Conservation (phyloP, 2,888 invertebrate species). For the Galeopsomyia nigrocyanea region DNA sequence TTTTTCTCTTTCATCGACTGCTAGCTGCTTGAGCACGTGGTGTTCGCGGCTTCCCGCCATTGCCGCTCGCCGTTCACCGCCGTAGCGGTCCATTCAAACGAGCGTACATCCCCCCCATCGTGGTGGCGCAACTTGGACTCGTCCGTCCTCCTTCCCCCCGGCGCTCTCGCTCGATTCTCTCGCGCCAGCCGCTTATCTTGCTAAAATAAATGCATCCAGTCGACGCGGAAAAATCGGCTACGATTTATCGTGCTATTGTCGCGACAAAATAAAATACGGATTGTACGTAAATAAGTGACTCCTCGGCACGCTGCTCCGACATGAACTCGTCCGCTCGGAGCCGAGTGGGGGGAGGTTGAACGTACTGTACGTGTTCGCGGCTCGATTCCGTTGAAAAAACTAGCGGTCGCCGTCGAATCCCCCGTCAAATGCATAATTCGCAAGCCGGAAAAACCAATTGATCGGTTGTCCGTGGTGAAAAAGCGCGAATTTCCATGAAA, state of each 20-base stretch:
- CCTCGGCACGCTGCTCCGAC: not conserved
- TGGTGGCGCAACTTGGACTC: constrained; percentile 18
- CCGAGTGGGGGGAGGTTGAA: constrained; percentile 23
- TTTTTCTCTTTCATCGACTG: constrained; percentile 35
- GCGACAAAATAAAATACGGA: not conserved
- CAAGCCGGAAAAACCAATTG: not conserved
- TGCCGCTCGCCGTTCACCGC: constrained; percentile 52
- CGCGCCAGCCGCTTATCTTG: not conserved
- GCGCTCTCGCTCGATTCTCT: not conserved
- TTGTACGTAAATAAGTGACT: no score
- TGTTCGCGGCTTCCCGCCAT: constrained; percentile 60
- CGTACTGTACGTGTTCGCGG: not conserved
- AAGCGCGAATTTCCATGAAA: not conserved
- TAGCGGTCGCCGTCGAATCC: not conserved
- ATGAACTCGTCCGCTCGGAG: constrained; percentile 32
- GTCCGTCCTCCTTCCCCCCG: not conserved
- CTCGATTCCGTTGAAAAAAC: not conserved
- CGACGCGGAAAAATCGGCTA: not conserved
- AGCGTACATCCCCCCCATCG: constrained; percentile 52
- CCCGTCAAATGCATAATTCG: not conserved
- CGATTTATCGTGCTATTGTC: not conserved
- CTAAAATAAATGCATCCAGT: not conserved
- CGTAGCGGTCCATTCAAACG: constrained; percentile 56
- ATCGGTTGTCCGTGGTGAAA: not conserved
- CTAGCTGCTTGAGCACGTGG: constrained; percentile 42